Conservation (phyloP, 2,888 invertebrate species). For the Bimastos eiseni region DNA sequence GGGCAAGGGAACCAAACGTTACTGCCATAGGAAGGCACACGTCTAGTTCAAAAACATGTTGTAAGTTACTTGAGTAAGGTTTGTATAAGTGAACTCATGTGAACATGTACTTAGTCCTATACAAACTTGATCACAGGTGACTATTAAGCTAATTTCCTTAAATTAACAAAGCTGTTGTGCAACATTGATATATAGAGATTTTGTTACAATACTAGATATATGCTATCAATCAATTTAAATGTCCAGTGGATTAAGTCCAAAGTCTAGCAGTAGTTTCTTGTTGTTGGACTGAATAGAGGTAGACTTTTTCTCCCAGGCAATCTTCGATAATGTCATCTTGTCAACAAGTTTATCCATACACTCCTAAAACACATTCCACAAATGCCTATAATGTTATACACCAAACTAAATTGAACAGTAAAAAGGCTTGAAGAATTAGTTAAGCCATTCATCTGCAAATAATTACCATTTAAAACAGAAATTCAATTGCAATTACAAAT, state of each 20-base stretch:
- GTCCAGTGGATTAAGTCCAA: constrained; percentile 57
- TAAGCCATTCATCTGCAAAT: no score
- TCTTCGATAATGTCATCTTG: constrained; percentile 53
- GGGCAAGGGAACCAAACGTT: no score
- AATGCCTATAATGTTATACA: not conserved
- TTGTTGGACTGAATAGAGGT: constrained; percentile 55
- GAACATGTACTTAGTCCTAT: no score
- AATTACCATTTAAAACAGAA: not conserved
- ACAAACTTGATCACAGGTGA: not conserved
- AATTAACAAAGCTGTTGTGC: not conserved
- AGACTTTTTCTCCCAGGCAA: constrained; percentile 54
- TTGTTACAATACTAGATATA: not conserved
- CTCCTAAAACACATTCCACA: constrained; percentile 46
- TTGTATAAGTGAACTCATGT: no score
- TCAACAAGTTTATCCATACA: constrained; percentile 51
- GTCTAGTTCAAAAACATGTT: no score
- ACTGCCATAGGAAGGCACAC: no score
- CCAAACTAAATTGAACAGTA: not conserved
- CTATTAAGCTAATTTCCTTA: not conserved
- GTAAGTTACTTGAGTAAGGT: no score
- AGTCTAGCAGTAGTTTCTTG: constrained; percentile 56
- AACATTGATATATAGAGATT: not conserved
- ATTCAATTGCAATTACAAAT: not conserved
- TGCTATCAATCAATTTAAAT: constrained; percentile 27
- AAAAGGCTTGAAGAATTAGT: not conserved